phyloP scores from a whole-genome alignment of 2,113 vertebrate genomes.

The Trachemys scripta region DNA sequence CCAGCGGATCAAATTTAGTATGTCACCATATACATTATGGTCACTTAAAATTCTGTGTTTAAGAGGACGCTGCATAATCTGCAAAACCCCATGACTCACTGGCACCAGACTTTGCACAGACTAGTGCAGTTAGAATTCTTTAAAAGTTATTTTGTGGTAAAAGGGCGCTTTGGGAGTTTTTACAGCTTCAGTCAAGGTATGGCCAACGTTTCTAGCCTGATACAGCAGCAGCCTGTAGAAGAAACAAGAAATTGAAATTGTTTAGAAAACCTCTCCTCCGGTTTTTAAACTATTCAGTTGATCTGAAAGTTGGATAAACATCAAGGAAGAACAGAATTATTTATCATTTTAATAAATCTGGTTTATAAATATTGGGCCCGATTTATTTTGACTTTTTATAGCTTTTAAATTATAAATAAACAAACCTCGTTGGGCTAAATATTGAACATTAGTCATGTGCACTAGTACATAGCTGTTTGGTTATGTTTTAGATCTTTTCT shows the following conservation, averaged over 20 bases:
- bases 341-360: slow-evolving; percentile 50
- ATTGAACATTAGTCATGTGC: slow-evolving; percentile 43
- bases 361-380: slow-evolving; percentile 65
- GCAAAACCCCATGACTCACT: not conserved
- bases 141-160: slow-evolving; percentile 20
- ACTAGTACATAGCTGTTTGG: slow-evolving; percentile 27
- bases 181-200: slow-evolving; percentile 17
- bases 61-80: not conserved
- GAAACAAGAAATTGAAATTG: not conserved
- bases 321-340: slow-evolving; percentile 52
- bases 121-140: not conserved
- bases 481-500: too few species aligned
- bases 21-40: slow-evolving; percentile 16
- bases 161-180: not conserved
- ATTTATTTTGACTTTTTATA: slow-evolving; percentile 52
- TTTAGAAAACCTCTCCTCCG: slow-evolving; percentile 59
- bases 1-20: slow-evolving; percentile 6
- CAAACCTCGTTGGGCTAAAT: slow-evolving; percentile 6
- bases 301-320: slow-evolving; percentile 43
- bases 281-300: slow-evolving; percentile 35
- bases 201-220: slow-evolving; percentile 3
- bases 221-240: slow-evolving; percentile 5
- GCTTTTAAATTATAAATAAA: slow-evolving; percentile 61
- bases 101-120: not conserved
- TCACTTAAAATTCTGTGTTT: not conserved